Evolutionary conservation across 2,113 vertebrate genomes (phyloP).

Genomic region (Coracopsis vasa): DNA sequence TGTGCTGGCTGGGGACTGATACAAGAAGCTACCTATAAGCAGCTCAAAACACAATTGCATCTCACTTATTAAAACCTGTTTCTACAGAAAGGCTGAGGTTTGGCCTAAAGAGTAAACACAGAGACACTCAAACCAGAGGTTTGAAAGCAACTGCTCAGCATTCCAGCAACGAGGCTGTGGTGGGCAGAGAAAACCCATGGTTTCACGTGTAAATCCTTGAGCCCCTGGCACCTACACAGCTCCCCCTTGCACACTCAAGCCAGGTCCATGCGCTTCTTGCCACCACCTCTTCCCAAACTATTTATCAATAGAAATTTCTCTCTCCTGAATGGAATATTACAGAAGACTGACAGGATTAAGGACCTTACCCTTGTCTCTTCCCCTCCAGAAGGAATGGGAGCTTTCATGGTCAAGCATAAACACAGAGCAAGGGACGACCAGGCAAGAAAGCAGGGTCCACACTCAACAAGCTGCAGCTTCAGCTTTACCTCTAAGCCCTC

Average conservation of each 20-base stretch:
- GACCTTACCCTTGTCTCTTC: not conserved
- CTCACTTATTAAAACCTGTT: not conserved
- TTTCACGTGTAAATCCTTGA: fast-evolving
- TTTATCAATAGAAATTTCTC: not conserved
- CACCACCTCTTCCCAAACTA: not conserved
- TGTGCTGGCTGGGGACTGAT: not conserved
- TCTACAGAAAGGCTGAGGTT: not conserved
- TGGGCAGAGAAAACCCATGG: not conserved
- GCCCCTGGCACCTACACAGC: not conserved
- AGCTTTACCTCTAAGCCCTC: too few species aligned
- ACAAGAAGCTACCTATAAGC: not conserved
- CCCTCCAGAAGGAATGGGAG: not conserved
- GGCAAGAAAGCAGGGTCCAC: not conserved
- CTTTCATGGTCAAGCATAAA: not conserved
- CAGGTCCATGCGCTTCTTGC: not conserved
- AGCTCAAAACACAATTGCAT: not conserved
- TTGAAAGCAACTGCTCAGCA: not conserved
- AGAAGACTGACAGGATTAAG: not conserved
- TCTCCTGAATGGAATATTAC: not conserved
- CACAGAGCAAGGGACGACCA: not conserved
- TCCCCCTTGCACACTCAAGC: not conserved
- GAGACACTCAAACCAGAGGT: not conserved
- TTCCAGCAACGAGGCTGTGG: not conserved
- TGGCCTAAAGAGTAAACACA: not conserved
- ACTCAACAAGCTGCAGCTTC: not conserved